Conservation (phyloP, 2,888 invertebrate species). For the Mermis nigrescens region DNA sequence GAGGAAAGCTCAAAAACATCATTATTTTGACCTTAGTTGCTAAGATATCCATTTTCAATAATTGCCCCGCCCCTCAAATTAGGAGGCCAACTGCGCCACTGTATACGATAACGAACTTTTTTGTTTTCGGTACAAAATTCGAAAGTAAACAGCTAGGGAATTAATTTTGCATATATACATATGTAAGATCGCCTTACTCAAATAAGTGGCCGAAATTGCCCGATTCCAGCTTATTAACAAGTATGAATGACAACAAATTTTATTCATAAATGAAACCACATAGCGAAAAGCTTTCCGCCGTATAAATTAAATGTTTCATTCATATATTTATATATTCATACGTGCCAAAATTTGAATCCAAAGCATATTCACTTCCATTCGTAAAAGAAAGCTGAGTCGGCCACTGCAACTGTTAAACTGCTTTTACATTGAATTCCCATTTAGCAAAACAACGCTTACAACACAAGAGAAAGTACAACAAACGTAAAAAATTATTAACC, state of each 20-base stretch:
- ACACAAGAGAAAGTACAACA: not conserved
- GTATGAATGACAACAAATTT: not conserved
- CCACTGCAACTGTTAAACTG: not conserved
- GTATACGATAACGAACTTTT: not conserved
- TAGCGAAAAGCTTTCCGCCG: not conserved
- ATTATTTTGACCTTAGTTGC: too few relatives aligned
- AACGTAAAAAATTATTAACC: not conserved
- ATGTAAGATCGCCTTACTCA: not conserved
- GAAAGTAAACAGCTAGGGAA: not conserved
- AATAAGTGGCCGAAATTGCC: not conserved
- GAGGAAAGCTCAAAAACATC: too few relatives aligned
- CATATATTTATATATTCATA: not conserved
- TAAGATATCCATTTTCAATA: too few relatives aligned
- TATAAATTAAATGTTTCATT: too few relatives aligned
- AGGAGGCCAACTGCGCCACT: too few relatives aligned
- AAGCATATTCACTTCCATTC: not conserved
- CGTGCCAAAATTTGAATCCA: not conserved
- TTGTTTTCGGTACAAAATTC: not conserved
- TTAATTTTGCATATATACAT: not conserved
- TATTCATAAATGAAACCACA: not conserved
- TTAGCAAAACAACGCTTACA: not conserved
- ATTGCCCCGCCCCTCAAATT: too few relatives aligned
- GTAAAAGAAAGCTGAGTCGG: not conserved
- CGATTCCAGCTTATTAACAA: not conserved
- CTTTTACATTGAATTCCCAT: not conserved